Conservation (phyloP, 1,140 invertebrate species). For the Drosophila pectinifera region DNA sequence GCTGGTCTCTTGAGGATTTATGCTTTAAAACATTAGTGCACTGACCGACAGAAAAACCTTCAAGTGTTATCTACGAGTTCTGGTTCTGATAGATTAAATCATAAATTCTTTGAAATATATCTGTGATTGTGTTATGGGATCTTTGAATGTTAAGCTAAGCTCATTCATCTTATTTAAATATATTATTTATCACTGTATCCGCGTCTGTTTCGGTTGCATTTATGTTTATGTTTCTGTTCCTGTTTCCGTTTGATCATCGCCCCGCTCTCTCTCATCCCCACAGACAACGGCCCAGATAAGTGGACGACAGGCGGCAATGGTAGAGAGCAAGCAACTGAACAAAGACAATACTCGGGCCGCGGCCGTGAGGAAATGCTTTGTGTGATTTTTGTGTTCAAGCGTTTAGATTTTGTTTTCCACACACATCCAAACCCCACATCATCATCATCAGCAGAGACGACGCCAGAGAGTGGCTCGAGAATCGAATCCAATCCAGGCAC, state of each 20-base stretch:
- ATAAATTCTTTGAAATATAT: neutral
- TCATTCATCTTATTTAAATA: constrained; percentile 53
- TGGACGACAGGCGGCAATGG: constrained; percentile 75
- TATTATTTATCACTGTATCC: constrained; percentile 28
- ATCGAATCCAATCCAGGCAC: constrained; percentile 34
- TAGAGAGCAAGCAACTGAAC: constrained; percentile 82
- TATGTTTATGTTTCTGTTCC: constrained; percentile 49
- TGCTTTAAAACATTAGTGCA: too few species aligned
- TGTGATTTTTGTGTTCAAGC: constrained; percentile 82
- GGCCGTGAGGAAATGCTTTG: constrained; percentile 76
- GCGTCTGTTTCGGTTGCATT: constrained; percentile 47
- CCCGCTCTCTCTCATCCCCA: constrained; percentile 54
- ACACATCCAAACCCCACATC: constrained; percentile 29
- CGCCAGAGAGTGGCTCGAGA: constrained; percentile 33
- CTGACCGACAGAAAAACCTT: too few species aligned
- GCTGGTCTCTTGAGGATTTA: too few species aligned
- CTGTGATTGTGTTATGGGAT: neutral
- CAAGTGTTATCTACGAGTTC: neutral
- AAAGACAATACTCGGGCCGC: constrained; percentile 69
- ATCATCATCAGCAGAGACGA: constrained; percentile 46
- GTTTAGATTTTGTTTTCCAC: constrained; percentile 74
- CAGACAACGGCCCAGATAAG: constrained; percentile 85
- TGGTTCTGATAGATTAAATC: neutral
- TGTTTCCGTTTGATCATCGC: constrained; percentile 68
- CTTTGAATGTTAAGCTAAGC: constrained; percentile 3